Evolutionary conservation across 2,888 invertebrate species (phyloP), one percentile per base, ranked within the genome.

Genomic region (Prenolepis imparis): DNA sequence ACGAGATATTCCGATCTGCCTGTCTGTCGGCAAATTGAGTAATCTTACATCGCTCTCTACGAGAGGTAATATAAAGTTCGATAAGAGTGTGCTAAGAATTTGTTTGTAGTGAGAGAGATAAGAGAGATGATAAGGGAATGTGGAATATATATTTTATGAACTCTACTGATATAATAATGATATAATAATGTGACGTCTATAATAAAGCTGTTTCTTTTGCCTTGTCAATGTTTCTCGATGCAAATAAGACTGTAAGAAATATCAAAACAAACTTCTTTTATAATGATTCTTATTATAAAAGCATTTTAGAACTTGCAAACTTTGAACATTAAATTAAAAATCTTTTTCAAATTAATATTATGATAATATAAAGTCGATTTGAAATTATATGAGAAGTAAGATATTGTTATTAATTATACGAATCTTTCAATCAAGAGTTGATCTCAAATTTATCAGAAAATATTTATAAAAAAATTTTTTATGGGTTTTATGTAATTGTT

Each of bases 71-170:
- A 59, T 1, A 1, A 36, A 15, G 8, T 59, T 59, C 5, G 18
- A 36, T 44, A 70, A 44, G 32, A 44, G 36, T 59, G 15, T 36
- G 32, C 32, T 8, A 4, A 41, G 41, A 59, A 48, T 12, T 44
- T n/a, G 18, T 8, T 41, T 11, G 15, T 28, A 28, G 15, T 78
- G n/a, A 12, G 36, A 3, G 28, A 28, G 28, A 28, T 28, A 59
- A 24, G 57, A 24, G 18, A 59, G 59, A 57, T 6, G 41, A 41
- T 21, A 70, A 21, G 21, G n/a, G 36, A 77, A 70, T 36, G 15
- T n/a, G n/a, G n/a, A n/a, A 72, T 57, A 70, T 78, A 32, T 78
- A 18, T 61, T 59, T 78, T 41, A 28, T 57, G 59, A 70, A 78
- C 0, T 8, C n/a, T 39, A 41, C 41, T n/a, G n/a, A n/a, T n/a